Evolutionary conservation across 1,140 invertebrate genomes (phyloP).

Genomic region (Meteorus sp.): DNA sequence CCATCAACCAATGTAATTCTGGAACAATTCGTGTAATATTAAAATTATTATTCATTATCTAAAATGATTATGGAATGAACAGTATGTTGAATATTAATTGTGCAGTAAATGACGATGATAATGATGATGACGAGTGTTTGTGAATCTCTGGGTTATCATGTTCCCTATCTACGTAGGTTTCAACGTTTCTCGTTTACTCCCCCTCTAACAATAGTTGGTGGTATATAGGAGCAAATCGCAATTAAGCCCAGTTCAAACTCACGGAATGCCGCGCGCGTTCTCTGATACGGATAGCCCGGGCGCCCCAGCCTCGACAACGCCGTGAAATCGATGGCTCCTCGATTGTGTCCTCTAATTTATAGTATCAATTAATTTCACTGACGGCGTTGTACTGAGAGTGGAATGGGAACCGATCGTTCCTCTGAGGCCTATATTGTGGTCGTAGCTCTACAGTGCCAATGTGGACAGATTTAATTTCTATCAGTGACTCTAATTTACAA

Average conservation of each 20-base stretch:
- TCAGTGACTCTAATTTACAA: constrained; percentile 49
- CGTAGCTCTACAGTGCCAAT: constrained; percentile 33
- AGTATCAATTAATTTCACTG: constrained; percentile 56
- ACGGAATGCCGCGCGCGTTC: constrained; percentile 28
- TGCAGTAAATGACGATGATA: no score
- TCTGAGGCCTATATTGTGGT: constrained; percentile 10
- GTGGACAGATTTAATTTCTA: constrained; percentile 51
- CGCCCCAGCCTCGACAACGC: constrained; percentile 30
- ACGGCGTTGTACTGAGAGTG: constrained; percentile 26
- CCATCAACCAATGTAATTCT: constrained; percentile 79
- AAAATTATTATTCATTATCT: constrained; percentile 1
- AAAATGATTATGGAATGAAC: no score
- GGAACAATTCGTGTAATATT: constrained; percentile 13
- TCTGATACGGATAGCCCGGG: constrained; percentile 20
- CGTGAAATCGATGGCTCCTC: constrained; percentile 48
- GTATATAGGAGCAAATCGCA: constrained; percentile 25
- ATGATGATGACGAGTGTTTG: constrained; percentile 7
- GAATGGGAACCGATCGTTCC: neutral
- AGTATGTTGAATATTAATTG: no score
- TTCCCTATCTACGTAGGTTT: neutral
- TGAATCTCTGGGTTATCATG: neutral
- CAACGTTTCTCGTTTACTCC: no score
- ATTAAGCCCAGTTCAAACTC: constrained; percentile 30
- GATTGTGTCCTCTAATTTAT: constrained; percentile 57
- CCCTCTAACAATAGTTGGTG: neutral